Base-by-base conservation (phyloP, 1,140 invertebrate genomes). In the Euwallacea similis region DNA sequence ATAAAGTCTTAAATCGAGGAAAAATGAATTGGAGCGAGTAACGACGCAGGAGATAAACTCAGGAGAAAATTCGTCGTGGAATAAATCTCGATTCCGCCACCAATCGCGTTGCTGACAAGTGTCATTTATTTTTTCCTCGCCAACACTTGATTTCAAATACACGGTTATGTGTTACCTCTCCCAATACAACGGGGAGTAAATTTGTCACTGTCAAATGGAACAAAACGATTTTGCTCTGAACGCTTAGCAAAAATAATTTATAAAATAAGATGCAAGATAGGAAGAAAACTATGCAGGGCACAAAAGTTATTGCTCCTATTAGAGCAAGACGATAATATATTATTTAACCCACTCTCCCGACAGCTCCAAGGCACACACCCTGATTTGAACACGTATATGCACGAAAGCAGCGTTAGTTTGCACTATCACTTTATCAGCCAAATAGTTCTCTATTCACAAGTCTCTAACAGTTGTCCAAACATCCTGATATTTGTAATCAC, bases 271-370 rank as follows among this genome's bases (percentile, higher is more conserved):
- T 55, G 8, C 21, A 65, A 65, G 63, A 65, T 54, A 65, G 54
- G 47, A 33, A 42, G 63, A 55, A 55, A 65, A 65, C 55, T 65
- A 33, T 15, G 55, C 55, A 58, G 13, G 9, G 46, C 46, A 15
- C 21, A 53, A 42, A 65, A 65, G 21, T 33, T 65, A 65, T 65
- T 65, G 53, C 63, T 65, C 47, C 11, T 65, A 42, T 65, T 65
- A 65, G 11, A 15, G 50, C 54, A 65, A 65, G 47, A 65, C 63
- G 46, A 54, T 55, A 54, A 65, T 65, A 54, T 65, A 65, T 65
- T 65, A 54, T 50, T 65, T 65, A 54, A 42, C 63, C 63, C 16
- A 53, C 63, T 53, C 63, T 53, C 47, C 42, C 3, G 15, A 44
- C 9, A 50, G 46, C 13, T 13, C 13, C 13, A 13, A 50, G 46